These are phyloP conservation scores for Adoxophyes honmai DNA, from an alignment of 1,140 invertebrate species.

Conservation along the genomic window DNA sequence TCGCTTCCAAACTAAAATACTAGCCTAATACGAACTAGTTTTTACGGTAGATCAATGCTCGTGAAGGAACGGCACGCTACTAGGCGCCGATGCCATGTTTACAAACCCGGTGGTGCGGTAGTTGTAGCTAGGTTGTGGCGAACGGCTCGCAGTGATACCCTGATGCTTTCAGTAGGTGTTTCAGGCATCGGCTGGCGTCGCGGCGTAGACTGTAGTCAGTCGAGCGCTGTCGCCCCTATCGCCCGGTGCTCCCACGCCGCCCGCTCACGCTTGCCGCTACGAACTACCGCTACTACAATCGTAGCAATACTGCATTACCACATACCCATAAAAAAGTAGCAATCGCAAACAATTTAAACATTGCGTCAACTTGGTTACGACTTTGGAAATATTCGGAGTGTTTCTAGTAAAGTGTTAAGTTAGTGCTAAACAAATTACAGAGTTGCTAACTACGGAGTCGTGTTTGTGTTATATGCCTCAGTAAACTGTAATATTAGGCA, in stretches of 20 bases:
- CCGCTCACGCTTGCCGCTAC: conserved; percentile 28
- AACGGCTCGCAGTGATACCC: conserved; percentile 13
- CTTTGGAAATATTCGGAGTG: no score
- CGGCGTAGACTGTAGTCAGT: conserved; percentile 35
- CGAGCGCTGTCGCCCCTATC: conserved; percentile 34
- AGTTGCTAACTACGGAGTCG: not conserved
- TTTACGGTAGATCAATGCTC: conserved; percentile 17
- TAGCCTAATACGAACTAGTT: no score
- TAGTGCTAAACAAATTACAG: conserved; percentile 9
- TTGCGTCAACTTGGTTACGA: no score
- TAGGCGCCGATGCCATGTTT: conserved; percentile 23
- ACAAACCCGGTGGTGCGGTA: conserved; percentile 19
- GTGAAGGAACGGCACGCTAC: conserved; percentile 25
- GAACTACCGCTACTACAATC: conserved; percentile 37
- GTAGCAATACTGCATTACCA: conserved; percentile 28
- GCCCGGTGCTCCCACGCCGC: conserved; percentile 25
- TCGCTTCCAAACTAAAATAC: no score
- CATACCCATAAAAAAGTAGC: not conserved
- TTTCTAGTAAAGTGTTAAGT: not conserved
- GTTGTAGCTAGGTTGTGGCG: not conserved
- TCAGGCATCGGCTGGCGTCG: conserved; percentile 28
- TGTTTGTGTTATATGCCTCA: conserved; percentile 12
- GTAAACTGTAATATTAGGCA: conserved; percentile 11
- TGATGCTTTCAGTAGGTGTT: conserved; percentile 25
- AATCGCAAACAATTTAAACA: no score